A percentile compares a stretch with the other conserved stretches of the same genome.
Evolutionary conservation across 2,113 vertebrate genomes (phyloP).

Genomic region (Melospiza georgiana): DNA sequence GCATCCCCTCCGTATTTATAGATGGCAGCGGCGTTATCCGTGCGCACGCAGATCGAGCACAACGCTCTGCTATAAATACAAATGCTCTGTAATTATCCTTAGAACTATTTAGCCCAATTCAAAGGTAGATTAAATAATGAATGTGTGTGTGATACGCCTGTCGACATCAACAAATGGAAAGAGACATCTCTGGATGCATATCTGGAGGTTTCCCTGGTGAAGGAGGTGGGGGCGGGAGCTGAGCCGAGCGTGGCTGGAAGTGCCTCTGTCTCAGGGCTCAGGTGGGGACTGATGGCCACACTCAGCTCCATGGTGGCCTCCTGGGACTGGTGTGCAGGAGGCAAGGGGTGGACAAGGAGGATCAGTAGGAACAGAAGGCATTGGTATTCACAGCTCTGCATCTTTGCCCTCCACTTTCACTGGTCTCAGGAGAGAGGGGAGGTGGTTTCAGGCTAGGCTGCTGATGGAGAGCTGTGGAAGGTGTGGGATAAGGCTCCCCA

Average conservation of each 20-base stretch:
- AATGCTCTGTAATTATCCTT: slow-evolving; percentile 64
- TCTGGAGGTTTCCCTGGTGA: slow-evolving; percentile 22
- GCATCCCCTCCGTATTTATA: slow-evolving; percentile 35
- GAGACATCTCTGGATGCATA: slow-evolving; percentile 12
- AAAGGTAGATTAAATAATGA: slow-evolving; percentile 74
- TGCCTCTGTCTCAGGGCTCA: not conserved
- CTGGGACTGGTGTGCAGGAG: not conserved
- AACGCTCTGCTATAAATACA: slow-evolving; percentile 57
- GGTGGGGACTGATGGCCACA: rapidly evolving
- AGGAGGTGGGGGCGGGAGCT: not conserved
- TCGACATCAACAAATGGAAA: slow-evolving; percentile 38
- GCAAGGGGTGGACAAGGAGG: not conserved
- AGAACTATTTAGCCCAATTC: slow-evolving; percentile 67
- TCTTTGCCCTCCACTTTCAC: not conserved
- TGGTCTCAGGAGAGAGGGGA: not conserved
- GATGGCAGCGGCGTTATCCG: not conserved
- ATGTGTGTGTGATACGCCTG: slow-evolving; percentile 51
- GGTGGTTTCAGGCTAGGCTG: slow-evolving; percentile 50
- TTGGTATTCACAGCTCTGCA: not conserved
- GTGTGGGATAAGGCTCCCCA: not conserved
- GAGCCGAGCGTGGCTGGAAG: not conserved
- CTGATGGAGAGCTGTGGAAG: not conserved
- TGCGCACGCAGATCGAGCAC: not conserved
- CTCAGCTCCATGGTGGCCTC: rapidly evolving
- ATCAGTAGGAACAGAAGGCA: not conserved